These are phyloP conservation scores for Garrulus glandarius DNA, from an alignment of 2,797 vertebrate genomes.

Conservation along the genomic window DNA sequence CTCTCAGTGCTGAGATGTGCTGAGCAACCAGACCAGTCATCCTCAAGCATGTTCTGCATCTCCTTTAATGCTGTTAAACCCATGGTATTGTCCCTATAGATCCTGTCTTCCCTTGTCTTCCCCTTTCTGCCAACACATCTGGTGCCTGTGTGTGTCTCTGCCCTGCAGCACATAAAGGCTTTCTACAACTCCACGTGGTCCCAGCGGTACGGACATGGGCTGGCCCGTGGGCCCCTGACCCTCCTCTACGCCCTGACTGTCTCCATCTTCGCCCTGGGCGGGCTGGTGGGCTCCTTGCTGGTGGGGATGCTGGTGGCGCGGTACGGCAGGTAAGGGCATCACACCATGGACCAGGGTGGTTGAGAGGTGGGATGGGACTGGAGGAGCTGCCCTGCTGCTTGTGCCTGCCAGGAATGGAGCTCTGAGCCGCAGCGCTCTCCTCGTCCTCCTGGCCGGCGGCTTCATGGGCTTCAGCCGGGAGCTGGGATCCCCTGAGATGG, in stretches of 20 bases:
- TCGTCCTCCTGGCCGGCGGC: conserved; percentile 81
- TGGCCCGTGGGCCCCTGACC: conserved; percentile 70
- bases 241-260: conserved; percentile 87
- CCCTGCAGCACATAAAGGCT: conserved; percentile 84
- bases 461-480: conserved; percentile 85
- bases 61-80: not conserved
- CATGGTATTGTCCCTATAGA: rapidly evolving
- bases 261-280: conserved; percentile 87
- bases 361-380: not conserved
- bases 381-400: conserved; percentile 53
- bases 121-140: not conserved
- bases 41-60: not conserved
- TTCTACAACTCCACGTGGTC: conserved; percentile 87
- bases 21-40: not conserved
- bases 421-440: conserved; percentile 78
- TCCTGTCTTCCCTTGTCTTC: not conserved
- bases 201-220: conserved; percentile 58
- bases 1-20: not conserved
- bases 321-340: conserved; percentile 81
- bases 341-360: rapidly evolving
- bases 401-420: conserved; percentile 80
- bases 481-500: conserved; percentile 80
- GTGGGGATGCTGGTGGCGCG: conserved; percentile 83
- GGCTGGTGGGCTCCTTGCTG: conserved; percentile 82
- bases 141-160: not conserved